Evolutionary conservation across 2,888 invertebrate genomes (phyloP).

Genomic region (Xestoiulus laeticollis): DNA sequence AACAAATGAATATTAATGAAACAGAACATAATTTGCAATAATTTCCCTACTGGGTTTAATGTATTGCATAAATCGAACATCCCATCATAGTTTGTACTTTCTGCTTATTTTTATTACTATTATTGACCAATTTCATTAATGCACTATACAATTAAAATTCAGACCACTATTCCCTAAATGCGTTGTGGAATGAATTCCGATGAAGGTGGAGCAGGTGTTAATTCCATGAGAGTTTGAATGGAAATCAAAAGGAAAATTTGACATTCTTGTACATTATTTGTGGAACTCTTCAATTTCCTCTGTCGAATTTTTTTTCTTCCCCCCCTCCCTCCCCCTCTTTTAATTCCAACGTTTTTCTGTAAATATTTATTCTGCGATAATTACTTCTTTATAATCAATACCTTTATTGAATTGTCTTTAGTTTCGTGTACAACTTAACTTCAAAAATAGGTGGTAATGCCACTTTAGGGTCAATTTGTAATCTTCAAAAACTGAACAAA

Average conservation of each 20-base stretch:
- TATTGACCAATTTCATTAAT: neutral
- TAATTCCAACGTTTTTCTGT: neutral
- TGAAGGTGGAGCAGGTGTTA: neutral
- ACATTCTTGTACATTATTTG: neutral
- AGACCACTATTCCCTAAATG: neutral
- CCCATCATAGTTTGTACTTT: neutral
- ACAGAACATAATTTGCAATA: neutral
- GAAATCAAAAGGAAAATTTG: neutral
- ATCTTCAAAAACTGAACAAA: no score
- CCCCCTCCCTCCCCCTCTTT: no score
- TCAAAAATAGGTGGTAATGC: no score
- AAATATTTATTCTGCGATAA: neutral
- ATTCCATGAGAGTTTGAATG: neutral
- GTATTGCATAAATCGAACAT: neutral
- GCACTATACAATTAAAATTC: neutral
- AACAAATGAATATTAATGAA: neutral
- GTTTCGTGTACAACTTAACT: neutral
- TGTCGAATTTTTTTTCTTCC: neutral
- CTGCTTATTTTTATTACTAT: neutral
- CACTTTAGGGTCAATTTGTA: no score
- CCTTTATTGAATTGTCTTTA: neutral
- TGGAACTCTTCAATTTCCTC: neutral
- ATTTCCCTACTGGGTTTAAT: neutral
- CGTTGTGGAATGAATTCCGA: neutral
- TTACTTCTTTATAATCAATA: neutral